Evolutionary conservation across 1,140 invertebrate species (phyloP), one percentile per base, ranked within the genome.

Genomic region (Andrena cerasifolii): DNA sequence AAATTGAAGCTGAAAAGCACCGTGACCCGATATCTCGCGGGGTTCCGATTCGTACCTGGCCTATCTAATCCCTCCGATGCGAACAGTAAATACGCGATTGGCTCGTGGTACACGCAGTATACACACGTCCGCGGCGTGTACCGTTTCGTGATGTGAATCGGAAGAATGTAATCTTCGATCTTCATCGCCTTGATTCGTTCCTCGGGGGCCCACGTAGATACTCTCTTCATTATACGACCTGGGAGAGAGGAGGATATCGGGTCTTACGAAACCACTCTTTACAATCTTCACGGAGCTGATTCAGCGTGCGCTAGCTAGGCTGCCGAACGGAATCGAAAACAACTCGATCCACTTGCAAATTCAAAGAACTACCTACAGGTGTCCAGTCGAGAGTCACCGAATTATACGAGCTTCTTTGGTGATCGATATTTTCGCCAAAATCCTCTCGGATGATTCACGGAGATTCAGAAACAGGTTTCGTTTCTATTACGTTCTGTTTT

Each of bases 121-220:
- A 43, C 51, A 70, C 26, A 53, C 18, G 54, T 54, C 49, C 31
- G 28, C 49, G 62, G 28, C 26, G 10, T 49, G 62, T 66, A 67
- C 49, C 66, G 33, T 70, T 70, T 54, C 33, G 33, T 56, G 51
- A 43, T 40, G n/a, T 36, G 24, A 56, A 56, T 56, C 51, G 66
- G 56, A 70, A 70, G 66, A 56, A 70, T 33, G 66, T 56, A 40
- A 70, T 70, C 66, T 56, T 24, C 51, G 51, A 70, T 70, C 66
- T 56, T 70, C 33, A 56, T 56, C 66, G 18, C 40, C 24, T 6
- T 14, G 66, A 70, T 70, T 21, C 51, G 66, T 70, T 70, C 18
- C 33, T 18, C n/a, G 14, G 33, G 21, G 31, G 3, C n/a, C 14
- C 61, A 2, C 6, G 24, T 68, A n/a, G n/a, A n/a, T n/a, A n/a